These are phyloP conservation scores for Crematogaster levior DNA, from an alignment of 2,888 invertebrate genomes.

Conservation along the genomic window DNA sequence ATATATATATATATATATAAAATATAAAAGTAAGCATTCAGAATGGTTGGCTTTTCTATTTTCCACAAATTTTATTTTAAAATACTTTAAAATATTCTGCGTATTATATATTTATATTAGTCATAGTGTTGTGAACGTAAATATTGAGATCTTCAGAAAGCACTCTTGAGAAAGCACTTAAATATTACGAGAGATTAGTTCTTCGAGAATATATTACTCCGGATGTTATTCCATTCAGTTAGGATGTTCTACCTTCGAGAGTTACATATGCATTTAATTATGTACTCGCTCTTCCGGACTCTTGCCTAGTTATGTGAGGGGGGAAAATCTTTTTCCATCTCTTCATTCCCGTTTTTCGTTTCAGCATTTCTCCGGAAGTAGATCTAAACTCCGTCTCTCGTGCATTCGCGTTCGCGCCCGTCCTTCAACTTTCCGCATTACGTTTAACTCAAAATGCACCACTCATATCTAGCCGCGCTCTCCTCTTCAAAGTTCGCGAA, in stretches of 20 bases:
- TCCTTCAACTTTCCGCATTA: slow-evolving; percentile 40
- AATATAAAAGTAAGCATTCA: background rate
- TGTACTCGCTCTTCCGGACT: background rate
- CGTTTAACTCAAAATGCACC: slow-evolving; percentile 42
- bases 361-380: slow-evolving; percentile 7
- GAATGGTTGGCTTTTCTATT: background rate
- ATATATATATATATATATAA: too few species aligned
- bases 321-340: background rate
- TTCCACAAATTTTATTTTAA: background rate
- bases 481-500: slow-evolving; percentile 16
- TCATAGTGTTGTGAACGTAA: background rate
- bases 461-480: slow-evolving; percentile 33
- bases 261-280: slow-evolving; percentile 27
- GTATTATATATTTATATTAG: background rate
- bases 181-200: slow-evolving; percentile 27
- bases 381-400: slow-evolving; percentile 8
- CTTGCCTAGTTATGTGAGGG: background rate
- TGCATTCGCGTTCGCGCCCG: slow-evolving; percentile 15
- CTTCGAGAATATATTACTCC: background rate
- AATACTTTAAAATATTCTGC: background rate
- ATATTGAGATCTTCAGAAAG: background rate
- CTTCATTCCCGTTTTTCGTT: background rate
- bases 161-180: slow-evolving; percentile 14
- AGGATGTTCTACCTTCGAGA: background rate
- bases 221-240: background rate